Evolutionary conservation across 2,113 vertebrate genomes (phyloP).

Genomic region (Osmerus eperlanus): DNA sequence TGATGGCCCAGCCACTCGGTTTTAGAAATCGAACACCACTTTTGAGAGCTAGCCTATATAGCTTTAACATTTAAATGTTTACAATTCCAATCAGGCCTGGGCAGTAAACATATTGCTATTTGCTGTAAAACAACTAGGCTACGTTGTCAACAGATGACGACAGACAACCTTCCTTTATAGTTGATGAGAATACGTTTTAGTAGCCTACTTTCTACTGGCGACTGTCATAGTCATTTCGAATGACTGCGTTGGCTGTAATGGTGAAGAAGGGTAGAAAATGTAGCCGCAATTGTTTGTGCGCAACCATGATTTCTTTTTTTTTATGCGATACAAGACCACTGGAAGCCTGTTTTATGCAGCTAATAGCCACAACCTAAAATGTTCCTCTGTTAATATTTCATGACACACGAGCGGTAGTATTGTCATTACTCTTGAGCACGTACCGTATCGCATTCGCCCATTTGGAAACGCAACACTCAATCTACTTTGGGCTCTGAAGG

Average conservation of each 20-base stretch:
- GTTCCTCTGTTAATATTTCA: conserved; percentile 78
- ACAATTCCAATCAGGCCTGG: too few species aligned
- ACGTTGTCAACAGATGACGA: too few species aligned
- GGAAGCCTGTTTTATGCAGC: conserved; percentile 34
- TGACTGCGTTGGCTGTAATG: background rate
- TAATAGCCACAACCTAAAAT: conserved; percentile 61
- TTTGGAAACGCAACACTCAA: conserved; percentile 69
- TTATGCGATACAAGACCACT: conserved; percentile 32
- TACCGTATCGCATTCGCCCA: conserved; percentile 68
- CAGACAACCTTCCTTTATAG: too few species aligned
- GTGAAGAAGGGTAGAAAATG: background rate
- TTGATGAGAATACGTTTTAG: too few species aligned
- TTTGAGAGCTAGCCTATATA: too few species aligned
- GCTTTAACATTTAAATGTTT: too few species aligned
- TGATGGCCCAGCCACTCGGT: too few species aligned
- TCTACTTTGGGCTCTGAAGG: conserved; percentile 48
- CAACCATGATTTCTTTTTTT: background rate
- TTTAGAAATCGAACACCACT: too few species aligned
- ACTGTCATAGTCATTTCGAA: too few species aligned
- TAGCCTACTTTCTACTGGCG: too few species aligned
- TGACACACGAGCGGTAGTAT: conserved; percentile 65
- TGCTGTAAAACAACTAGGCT: too few species aligned
- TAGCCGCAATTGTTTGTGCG: conserved; percentile 7
- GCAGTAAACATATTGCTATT: too few species aligned
- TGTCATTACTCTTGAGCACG: conserved; percentile 64